Conservation (phyloP, 2,113 vertebrate species). For the Microcebus lehilahytsara region DNA sequence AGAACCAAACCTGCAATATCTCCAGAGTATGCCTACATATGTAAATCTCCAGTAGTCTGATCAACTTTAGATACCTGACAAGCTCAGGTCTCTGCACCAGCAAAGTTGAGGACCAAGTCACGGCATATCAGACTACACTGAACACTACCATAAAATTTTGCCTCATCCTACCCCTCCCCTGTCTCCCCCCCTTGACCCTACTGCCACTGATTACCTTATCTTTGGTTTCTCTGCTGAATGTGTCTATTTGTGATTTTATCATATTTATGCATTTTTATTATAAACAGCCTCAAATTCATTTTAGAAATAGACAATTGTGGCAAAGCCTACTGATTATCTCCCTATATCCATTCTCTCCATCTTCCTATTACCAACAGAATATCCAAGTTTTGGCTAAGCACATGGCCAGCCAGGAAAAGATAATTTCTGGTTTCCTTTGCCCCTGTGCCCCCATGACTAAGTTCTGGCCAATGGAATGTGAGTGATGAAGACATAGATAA, state of each 20-base stretch:
- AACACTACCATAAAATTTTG: not conserved
- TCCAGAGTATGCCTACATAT: not conserved
- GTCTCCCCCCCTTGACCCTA: fast-evolving
- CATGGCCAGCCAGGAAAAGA: not conserved
- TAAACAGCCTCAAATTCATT: not conserved
- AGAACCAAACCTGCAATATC: not conserved
- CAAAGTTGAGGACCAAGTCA: not conserved
- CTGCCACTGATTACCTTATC: not conserved
- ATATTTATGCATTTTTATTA: not conserved
- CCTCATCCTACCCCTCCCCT: too few relatives aligned
- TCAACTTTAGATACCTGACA: not conserved
- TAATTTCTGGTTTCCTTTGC: not conserved
- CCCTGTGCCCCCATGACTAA: not conserved
- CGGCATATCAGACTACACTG: not conserved
- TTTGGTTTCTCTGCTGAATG: not conserved
- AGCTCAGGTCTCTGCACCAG: not conserved
- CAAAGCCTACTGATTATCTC: not conserved
- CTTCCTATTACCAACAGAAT: not conserved
- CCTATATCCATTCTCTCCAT: not conserved
- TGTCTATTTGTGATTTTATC: not conserved
- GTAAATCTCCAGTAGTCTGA: not conserved
- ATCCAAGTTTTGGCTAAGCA: not conserved
- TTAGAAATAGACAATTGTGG: not conserved
- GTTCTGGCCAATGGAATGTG: not conserved
- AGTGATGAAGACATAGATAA: not conserved